phyloP scores from a whole-genome alignment of 2,888 invertebrate species.

The Syrphus vitripennis region DNA sequence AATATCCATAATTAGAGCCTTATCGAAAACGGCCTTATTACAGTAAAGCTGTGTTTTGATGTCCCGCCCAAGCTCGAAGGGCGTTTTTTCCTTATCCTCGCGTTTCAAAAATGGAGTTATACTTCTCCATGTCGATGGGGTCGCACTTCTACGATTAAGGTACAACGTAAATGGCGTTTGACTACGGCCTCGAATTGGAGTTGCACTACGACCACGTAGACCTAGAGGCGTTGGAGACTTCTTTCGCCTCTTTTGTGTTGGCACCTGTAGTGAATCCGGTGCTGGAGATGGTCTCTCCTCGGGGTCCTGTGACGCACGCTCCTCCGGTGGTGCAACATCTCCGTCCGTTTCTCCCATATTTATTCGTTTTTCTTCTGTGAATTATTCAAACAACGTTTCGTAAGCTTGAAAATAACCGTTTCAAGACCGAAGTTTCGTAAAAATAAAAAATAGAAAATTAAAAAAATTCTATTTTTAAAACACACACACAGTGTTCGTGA shows the following conservation, averaged over 20 bases:
- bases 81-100: conserved; percentile 81
- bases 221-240: conserved; percentile 80
- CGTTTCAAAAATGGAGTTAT: conserved; percentile 81
- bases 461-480: conserved; percentile 55
- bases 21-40: conserved; percentile 80
- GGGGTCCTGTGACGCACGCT: conserved; percentile 77
- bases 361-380: conserved; percentile 73
- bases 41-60: conserved; percentile 79
- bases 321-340: conserved; percentile 76
- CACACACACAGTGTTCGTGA: conserved; percentile 65
- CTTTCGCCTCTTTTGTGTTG: conserved; percentile 78
- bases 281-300: conserved; percentile 75
- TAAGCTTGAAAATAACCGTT: conserved; percentile 68
- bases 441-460: conserved; percentile 1
- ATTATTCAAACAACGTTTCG: conserved; percentile 73
- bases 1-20: conserved; percentile 81
- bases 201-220: conserved; percentile 80
- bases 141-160: conserved; percentile 80
- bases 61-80: conserved; percentile 80
- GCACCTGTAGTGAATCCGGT: conserved; percentile 78
- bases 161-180: conserved; percentile 80
- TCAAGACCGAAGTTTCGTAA: conserved; percentile 63
- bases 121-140: conserved; percentile 81
- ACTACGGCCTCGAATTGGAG: conserved; percentile 80
- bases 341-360: conserved; percentile 80